These are phyloP conservation scores for Sebastes paucispinis DNA, from an alignment of 2,797 vertebrate genomes.

Conservation along the genomic window DNA sequence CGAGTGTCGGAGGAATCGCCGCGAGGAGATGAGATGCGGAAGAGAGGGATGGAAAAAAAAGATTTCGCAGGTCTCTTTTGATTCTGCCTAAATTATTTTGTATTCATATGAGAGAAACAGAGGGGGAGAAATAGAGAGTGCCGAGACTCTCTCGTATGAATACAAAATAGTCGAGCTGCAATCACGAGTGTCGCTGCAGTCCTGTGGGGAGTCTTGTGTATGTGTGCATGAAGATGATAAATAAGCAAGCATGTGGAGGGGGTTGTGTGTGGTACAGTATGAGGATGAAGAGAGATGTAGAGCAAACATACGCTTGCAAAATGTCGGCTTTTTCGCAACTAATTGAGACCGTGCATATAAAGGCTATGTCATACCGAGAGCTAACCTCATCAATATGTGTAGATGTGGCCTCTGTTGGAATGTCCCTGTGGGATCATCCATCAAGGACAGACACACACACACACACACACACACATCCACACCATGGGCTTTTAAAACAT, in stretches of 20 bases:
- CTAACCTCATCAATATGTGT: slow-evolving; percentile 29
- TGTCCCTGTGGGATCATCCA: slow-evolving; percentile 46
- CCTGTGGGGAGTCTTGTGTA: slow-evolving; percentile 63
- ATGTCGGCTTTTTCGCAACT: slow-evolving; percentile 20
- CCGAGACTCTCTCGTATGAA: slow-evolving; percentile 52
- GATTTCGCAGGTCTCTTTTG: slow-evolving; percentile 54
- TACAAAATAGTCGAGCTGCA: slow-evolving; percentile 69
- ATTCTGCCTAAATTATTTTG: slow-evolving; percentile 67
- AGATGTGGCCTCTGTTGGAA: slow-evolving; percentile 33
- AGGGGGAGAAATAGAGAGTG: slow-evolving; percentile 48
- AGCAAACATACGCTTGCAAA: slow-evolving; percentile 5
- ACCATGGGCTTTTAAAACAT: slow-evolving; percentile 22
- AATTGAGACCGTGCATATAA: slow-evolving; percentile 32
- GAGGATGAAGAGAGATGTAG: slow-evolving; percentile 1
- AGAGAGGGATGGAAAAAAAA: slow-evolving; percentile 37
- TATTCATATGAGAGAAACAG: slow-evolving; percentile 71
- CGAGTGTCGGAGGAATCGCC: slow-evolving; percentile 58
- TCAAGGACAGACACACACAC: slow-evolving; percentile 15
- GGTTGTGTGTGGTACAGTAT: slow-evolving; percentile 17
- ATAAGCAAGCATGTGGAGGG: slow-evolving; percentile 49
- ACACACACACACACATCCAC: slow-evolving; percentile 6
- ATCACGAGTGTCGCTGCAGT: too few relatives aligned
- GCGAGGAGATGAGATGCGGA: slow-evolving; percentile 32
- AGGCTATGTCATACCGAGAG: slow-evolving; percentile 28
- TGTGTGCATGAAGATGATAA: slow-evolving; percentile 60